Percentiles rank a stretch among this genome's conserved stretches.
These are phyloP conservation scores for Rhabditoides inermis DNA, from an alignment of 2,888 invertebrate genomes.

Conservation along the genomic window DNA sequence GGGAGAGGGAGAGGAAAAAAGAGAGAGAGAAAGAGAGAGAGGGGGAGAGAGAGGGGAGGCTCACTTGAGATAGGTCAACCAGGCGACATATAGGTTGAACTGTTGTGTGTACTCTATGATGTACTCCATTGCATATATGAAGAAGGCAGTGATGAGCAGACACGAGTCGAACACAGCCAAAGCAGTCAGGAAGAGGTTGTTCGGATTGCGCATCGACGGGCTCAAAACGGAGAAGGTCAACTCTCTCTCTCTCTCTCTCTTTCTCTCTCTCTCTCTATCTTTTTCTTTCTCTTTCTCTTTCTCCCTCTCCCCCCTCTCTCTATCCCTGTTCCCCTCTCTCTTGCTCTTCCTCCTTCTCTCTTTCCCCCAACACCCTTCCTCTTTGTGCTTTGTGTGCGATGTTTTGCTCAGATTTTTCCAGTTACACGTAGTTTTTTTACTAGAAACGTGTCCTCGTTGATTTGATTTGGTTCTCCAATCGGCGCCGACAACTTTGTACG, in stretches of 20 bases:
- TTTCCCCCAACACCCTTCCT: too few relatives aligned
- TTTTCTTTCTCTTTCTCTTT: neutral
- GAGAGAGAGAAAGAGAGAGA: neutral
- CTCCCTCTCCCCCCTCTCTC: neutral
- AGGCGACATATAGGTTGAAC: constrained; percentile 60
- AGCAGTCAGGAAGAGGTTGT: constrained; percentile 84
- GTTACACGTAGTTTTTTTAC: too few relatives aligned
- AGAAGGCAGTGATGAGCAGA: constrained; percentile 71
- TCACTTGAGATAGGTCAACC: constrained; percentile 42
- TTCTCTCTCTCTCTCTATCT: neutral
- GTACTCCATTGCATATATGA: constrained; percentile 77
- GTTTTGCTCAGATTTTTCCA: too few relatives aligned
- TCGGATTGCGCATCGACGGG: constrained; percentile 89
- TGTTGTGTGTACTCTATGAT: constrained; percentile 73
- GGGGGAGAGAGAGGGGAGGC: neutral
- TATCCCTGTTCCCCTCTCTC: too few relatives aligned
- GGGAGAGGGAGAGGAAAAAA: neutral
- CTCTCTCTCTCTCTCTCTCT: neutral
- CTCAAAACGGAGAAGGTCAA: constrained; percentile 54
- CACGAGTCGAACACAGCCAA: constrained; percentile 86
- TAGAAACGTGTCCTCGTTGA: too few relatives aligned
- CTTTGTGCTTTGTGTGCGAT: too few relatives aligned
- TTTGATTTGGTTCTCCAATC: too few relatives aligned
- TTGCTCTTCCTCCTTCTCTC: too few relatives aligned
- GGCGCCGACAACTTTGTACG: too few relatives aligned